Evolutionary conservation across 2,888 invertebrate genomes (phyloP).

Genomic region (Spialia ferax): DNA sequence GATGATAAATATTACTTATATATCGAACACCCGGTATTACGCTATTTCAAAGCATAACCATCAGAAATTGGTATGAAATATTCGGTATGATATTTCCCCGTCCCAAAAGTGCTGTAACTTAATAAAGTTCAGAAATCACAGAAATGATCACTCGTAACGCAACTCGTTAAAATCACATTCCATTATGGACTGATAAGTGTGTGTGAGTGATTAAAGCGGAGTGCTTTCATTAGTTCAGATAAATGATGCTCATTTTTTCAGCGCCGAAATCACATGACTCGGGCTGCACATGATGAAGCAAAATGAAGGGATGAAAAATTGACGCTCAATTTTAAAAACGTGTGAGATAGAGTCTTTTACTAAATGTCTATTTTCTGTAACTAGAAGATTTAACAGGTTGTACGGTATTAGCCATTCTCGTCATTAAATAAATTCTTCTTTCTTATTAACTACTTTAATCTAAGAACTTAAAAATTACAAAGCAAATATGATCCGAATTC

Average conservation of each 20-base stretch:
- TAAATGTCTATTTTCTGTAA: not conserved
- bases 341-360: not conserved
- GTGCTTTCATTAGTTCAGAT: constrained; percentile 37
- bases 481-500: no score
- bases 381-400: no score
- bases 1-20: no score
- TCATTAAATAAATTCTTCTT: no score
- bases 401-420: no score
- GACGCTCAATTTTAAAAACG: constrained; percentile 20
- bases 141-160: not conserved
- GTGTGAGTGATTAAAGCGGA: constrained; percentile 36
- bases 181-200: constrained; percentile 22
- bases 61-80: no score
- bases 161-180: constrained; percentile 10
- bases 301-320: constrained; percentile 35
- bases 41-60: not conserved
- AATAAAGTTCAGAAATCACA: not conserved
- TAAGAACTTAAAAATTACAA: no score
- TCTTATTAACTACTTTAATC: no score
- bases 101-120: not conserved
- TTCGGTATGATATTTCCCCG: not conserved
- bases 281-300: constrained; percentile 30
- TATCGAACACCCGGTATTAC: not conserved
- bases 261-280: constrained; percentile 31
- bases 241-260: constrained; percentile 39